phyloP scores from a whole-genome alignment of 2,888 invertebrate genomes.

The Poecilobothrus nobilitatus region DNA sequence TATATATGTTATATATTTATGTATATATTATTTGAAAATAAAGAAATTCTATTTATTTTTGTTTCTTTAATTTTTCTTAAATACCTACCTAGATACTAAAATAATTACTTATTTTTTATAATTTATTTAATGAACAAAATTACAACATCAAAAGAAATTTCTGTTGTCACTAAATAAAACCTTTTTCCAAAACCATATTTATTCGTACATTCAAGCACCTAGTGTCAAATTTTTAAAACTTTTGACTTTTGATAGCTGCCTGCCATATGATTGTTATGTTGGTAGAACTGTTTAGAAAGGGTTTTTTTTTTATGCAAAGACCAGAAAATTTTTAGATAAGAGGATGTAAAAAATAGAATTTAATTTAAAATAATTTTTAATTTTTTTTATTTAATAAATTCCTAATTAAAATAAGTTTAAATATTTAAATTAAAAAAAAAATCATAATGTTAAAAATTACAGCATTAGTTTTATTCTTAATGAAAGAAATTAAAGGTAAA shows the following conservation, averaged over 20 bases:
- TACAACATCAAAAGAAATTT: no score
- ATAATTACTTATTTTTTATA: no score
- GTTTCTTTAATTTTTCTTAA: no score
- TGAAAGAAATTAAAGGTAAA: slow-evolving; percentile 6
- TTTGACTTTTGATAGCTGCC: background rate
- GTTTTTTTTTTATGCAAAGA: background rate
- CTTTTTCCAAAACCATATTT: no score
- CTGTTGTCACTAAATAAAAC: no score
- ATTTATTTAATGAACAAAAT: no score
- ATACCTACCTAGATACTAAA: no score
- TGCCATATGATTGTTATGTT: background rate
- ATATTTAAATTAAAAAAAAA: background rate
- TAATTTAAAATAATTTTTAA: background rate
- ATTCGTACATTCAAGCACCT: no score
- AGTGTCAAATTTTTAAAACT: background rate
- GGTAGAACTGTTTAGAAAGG: background rate
- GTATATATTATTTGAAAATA: no score
- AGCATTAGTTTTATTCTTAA: slow-evolving; percentile 1
- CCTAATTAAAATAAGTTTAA: background rate
- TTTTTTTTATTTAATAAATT: background rate
- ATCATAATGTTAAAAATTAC: background rate
- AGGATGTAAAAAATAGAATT: background rate
- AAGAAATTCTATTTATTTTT: no score
- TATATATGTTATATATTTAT: no score
- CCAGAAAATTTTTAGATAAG: background rate